A percentile compares a stretch with the other conserved stretches of the same genome.
These are phyloP conservation scores for Agriopis aurantiaria DNA, from an alignment of 2,888 invertebrate species.

Conservation along the genomic window DNA sequence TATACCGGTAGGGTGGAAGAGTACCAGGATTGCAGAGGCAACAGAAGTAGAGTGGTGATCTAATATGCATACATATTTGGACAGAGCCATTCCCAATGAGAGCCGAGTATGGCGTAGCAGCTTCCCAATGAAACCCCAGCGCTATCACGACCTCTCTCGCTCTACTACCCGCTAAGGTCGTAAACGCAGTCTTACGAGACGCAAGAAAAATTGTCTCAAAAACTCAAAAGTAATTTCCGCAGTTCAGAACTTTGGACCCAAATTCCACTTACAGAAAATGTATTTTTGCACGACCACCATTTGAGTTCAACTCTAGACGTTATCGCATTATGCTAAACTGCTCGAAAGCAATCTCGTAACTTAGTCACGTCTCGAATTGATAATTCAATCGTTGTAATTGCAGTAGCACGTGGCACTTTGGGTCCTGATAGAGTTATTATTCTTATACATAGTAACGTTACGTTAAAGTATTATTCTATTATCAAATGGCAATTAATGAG, in stretches of 20 bases:
- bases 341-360: constrained; percentile 27
- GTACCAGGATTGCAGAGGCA: too few species aligned
- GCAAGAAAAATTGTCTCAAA: not conserved
- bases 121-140: too few species aligned
- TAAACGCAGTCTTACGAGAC: not conserved
- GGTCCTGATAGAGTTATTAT: constrained; percentile 9
- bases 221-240: constrained; percentile 5
- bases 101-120: too few species aligned
- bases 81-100: too few species aligned
- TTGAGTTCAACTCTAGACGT: constrained; percentile 17
- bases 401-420: constrained; percentile 17
- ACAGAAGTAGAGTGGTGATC: too few species aligned
- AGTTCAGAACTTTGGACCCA: not conserved
- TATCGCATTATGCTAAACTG: constrained; percentile 31
- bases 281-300: constrained; percentile 9
- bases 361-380: constrained; percentile 26
- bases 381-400: constrained; percentile 31
- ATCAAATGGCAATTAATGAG: not conserved
- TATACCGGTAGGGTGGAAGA: too few species aligned
- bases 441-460: not conserved
- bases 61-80: too few species aligned
- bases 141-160: too few species aligned
- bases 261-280: not conserved
- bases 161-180: not conserved
- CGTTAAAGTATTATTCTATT: not conserved